These are phyloP conservation scores for Sesia bembeciformis DNA, from an alignment of 2,888 invertebrate species.

Conservation along the genomic window DNA sequence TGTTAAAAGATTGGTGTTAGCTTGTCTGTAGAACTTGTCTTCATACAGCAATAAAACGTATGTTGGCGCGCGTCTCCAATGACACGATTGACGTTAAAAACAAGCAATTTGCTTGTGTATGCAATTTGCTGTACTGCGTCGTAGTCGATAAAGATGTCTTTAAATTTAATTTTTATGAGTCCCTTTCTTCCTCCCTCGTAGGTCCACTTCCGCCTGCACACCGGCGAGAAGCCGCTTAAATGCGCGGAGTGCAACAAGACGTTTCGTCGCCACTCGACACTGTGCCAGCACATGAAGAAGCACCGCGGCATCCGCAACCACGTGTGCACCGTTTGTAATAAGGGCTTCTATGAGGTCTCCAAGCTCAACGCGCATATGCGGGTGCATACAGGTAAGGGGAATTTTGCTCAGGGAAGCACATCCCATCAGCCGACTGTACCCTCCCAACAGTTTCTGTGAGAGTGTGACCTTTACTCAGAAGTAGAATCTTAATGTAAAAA, in stretches of 20 bases:
- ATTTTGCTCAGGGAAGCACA: too few relatives aligned
- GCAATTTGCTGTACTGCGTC: too few relatives aligned
- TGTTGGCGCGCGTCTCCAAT: too few relatives aligned
- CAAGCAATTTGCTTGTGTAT: too few relatives aligned
- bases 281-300: constrained; percentile 71
- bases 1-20: too few relatives aligned
- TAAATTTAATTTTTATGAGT: background rate
- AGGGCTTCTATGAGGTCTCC: constrained; percentile 69
- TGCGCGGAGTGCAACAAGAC: constrained; percentile 66
- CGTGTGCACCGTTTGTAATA: constrained; percentile 55
- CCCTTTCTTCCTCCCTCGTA: constrained; percentile 9
- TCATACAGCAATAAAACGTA: too few relatives aligned
- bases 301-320: constrained; percentile 68
- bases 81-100: too few relatives aligned
- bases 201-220: constrained; percentile 69
- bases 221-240: constrained; percentile 66
- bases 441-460: too few relatives aligned
- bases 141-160: background rate
- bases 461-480: too few relatives aligned
- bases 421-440: too few relatives aligned
- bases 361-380: constrained; percentile 68
- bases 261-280: constrained; percentile 65
- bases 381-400: constrained; percentile 54
- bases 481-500: too few relatives aligned
- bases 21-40: too few relatives aligned